A percentile compares a stretch with the other conserved stretches of the same genome.
These are phyloP conservation scores for Lasioglossum oenotherae DNA, from an alignment of 2,888 invertebrate genomes.

Conservation along the genomic window DNA sequence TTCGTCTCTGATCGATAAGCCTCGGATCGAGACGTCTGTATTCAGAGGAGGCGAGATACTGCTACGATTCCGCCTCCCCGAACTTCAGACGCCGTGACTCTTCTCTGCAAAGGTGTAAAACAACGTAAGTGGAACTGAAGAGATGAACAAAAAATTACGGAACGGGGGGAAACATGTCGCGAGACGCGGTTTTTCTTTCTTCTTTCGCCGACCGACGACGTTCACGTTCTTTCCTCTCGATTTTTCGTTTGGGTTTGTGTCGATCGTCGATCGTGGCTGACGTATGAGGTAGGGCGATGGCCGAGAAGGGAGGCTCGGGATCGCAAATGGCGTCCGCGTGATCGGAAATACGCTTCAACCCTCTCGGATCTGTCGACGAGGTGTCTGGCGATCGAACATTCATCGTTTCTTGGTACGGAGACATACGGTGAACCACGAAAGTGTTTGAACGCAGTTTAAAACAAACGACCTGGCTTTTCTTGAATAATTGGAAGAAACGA, in stretches of 20 bases:
- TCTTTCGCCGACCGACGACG: slow-evolving; percentile 18
- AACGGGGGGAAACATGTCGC: slow-evolving; percentile 6
- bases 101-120: slow-evolving; percentile 71
- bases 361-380: neutral
- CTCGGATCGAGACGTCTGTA: slow-evolving; percentile 62
- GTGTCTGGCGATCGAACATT: neutral
- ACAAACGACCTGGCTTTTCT: too few relatives aligned
- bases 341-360: neutral
- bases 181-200: slow-evolving; percentile 21
- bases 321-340: slow-evolving; percentile 5
- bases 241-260: neutral
- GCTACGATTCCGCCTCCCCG: slow-evolving; percentile 65
- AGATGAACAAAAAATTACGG: neutral
- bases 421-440: neutral
- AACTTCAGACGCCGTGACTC: slow-evolving; percentile 66
- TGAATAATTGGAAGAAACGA: too few relatives aligned
- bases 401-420: neutral
- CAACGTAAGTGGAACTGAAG: slow-evolving; percentile 59
- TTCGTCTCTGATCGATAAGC: slow-evolving; percentile 66
- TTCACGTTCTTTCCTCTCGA: neutral
- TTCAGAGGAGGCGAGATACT: slow-evolving; percentile 59
- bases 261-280: slow-evolving; percentile 30
- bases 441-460: too few relatives aligned
- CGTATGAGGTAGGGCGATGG: slow-evolving; percentile 24
- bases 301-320: slow-evolving; percentile 16